Base-by-base conservation (phyloP, 2,113 vertebrate species). In the Bothrops jararaca region DNA sequence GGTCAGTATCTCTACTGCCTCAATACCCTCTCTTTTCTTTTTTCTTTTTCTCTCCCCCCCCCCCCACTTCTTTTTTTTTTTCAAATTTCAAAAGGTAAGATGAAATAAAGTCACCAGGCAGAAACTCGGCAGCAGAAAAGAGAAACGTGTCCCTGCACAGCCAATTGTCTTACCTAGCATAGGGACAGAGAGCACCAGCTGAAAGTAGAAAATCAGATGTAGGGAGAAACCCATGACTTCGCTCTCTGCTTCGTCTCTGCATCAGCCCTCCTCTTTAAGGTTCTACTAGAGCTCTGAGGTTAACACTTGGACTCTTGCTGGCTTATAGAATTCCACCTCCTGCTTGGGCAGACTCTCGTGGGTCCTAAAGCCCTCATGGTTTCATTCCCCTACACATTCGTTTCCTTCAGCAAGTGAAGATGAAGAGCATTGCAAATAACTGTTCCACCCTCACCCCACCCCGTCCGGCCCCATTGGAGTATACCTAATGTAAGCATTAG, bases 311-410 rank as follows among this genome's bases (percentile, higher is more conserved):
- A 92, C 94, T 96, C 92, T 95, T 13, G 92, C 95, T 92, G 96
- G 94, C 95, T 96, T 11, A 86, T 90, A 95, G 93, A 94, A 94
- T 93, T 96, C 96, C 95, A 96, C 96, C 96, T 96, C 96, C 96
- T 90, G 95, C 92, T 94, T 94, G 24, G 69, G 23, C 86, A 92
- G 93, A 85, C 86, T 95, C 93, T 92, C 93, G 5, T 0, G 94
- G 95, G 97, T 97, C 96, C 96, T 97, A 97, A 93, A 96, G 94
- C 88, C 94, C 91, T 34, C 86, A 10, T 64, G 2, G 22, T 92
- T 91, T 54, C 23, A 91, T 93, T 93, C 56, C 48, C 18, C 18
- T 58, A 91, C 92, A 93, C 91, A 69, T 91, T 91, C 86, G 1
- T 23, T 93, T 95, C 24, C 89, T 80, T 95, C 95, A 94, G 95